Evolutionary conservation across 2,888 invertebrate genomes (phyloP).

Genomic region (Cepaea hortensis): DNA sequence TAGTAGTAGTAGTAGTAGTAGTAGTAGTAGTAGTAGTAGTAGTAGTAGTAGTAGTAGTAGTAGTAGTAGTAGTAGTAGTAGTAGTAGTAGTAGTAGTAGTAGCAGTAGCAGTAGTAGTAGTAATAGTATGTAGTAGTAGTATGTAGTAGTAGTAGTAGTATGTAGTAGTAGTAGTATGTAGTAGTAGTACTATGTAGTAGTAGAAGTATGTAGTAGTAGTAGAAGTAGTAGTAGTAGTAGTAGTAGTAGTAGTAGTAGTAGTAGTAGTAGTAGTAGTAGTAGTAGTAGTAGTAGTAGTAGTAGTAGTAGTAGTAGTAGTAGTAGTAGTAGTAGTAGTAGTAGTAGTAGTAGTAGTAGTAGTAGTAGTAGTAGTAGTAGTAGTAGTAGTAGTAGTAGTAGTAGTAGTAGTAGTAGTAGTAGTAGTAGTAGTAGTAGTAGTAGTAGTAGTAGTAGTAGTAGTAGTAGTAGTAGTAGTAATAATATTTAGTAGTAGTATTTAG

Average conservation of each 20-base stretch:
- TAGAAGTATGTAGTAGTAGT: too few relatives aligned
- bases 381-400: constrained; percentile 18
- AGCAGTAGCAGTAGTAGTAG: constrained; percentile 27
- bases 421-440: constrained; percentile 21
- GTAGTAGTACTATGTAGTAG: too few relatives aligned
- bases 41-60: constrained; percentile 35
- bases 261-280: constrained; percentile 5
- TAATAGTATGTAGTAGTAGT: too few relatives aligned
- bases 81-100: constrained; percentile 28
- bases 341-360: constrained; percentile 10
- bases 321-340: constrained; percentile 5
- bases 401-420: constrained; percentile 33
- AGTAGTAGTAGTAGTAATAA: constrained; percentile 33
- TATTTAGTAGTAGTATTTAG: too few relatives aligned
- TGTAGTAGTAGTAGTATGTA: too few relatives aligned
- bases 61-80: constrained; percentile 30
- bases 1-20: constrained; percentile 17
- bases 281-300: constrained; percentile 10
- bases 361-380: constrained; percentile 25
- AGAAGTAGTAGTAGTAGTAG: constrained; percentile 25
- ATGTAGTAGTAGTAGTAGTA: too few relatives aligned
- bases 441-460: constrained; percentile 32
- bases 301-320: constrained; percentile 8
- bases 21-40: constrained; percentile 33
- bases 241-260: constrained; percentile 12